Conservation (phyloP, 2,888 invertebrate genomes). For the Podotricha telesiphe region DNA sequence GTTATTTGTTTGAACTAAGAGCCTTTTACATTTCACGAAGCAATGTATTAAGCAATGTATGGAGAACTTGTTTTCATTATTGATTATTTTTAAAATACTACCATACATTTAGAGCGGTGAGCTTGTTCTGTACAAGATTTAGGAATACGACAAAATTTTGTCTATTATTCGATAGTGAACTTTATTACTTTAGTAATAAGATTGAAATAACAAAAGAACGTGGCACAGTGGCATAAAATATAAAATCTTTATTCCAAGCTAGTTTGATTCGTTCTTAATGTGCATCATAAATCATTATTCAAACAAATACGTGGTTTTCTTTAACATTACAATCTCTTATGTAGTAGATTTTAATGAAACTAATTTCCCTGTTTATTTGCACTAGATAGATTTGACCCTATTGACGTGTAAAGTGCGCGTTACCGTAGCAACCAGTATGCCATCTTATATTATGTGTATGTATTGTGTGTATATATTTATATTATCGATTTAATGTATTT, state of each 20-base stretch:
- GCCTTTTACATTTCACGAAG: conserved; percentile 47
- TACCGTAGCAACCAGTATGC: too few relatives aligned
- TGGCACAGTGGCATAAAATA: conserved; percentile 4
- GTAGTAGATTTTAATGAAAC: conserved; percentile 19
- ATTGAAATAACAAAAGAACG: conserved; percentile 6
- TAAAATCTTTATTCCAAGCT: conserved; percentile 23
- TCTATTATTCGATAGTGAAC: conserved; percentile 25
- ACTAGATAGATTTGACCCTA: too few relatives aligned
- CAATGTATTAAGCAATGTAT: conserved; percentile 66
- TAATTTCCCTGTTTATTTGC: background rate
- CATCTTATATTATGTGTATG: too few relatives aligned
- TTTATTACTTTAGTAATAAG: conserved; percentile 25
- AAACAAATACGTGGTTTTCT: conserved; percentile 32
- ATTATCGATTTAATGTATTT: too few relatives aligned
- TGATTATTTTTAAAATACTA: conserved; percentile 67
- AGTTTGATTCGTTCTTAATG: conserved; percentile 34
- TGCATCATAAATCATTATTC: conserved; percentile 36
- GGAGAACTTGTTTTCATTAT: conserved; percentile 55
- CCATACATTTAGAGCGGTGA: conserved; percentile 48
- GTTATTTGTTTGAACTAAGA: conserved; percentile 9
- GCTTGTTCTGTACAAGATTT: conserved; percentile 41
- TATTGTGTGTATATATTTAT: too few relatives aligned
- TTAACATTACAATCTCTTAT: background rate
- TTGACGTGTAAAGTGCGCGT: too few relatives aligned
- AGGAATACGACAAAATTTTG: conserved; percentile 2